Percentiles rank a stretch among this genome's conserved stretches.
These are phyloP conservation scores for Sylvietta virens DNA, from an alignment of 2,113 vertebrate genomes.

Conservation along the genomic window DNA sequence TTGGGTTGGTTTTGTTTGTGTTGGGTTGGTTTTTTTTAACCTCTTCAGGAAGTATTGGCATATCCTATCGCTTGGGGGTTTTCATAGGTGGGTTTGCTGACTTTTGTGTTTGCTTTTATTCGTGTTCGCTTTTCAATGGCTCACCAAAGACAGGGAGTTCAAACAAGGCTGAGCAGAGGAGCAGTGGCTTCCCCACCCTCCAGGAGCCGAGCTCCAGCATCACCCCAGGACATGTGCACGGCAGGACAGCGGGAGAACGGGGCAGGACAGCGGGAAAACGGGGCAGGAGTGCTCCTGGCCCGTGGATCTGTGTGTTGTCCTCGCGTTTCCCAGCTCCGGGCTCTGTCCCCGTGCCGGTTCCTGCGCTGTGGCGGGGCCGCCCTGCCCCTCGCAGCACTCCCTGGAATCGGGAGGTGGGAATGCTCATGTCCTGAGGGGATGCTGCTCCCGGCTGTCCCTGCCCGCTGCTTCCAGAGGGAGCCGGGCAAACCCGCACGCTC, in stretches of 20 bases:
- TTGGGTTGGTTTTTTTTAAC: conserved; percentile 35
- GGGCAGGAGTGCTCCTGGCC: not conserved
- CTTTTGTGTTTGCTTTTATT: conserved; percentile 27
- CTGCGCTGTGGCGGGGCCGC: accelerated
- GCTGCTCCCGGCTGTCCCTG: not conserved
- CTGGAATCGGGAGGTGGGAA: not conserved
- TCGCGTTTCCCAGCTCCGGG: not conserved
- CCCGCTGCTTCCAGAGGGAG: not conserved
- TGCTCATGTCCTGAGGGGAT: not conserved
- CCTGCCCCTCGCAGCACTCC: accelerated
- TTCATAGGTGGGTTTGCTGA: conserved; percentile 69
- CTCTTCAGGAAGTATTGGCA: conserved; percentile 75
- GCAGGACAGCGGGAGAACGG: not conserved
- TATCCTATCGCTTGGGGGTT: conserved; percentile 71
- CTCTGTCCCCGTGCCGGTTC: not conserved
- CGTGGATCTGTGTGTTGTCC: not conserved
- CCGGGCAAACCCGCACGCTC: not conserved
- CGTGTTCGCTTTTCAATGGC: conserved; percentile 32
- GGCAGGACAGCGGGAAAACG: not conserved
- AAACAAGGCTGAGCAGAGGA: conserved; percentile 14
- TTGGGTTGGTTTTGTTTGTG: conserved; percentile 43
- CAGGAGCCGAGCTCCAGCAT: not conserved
- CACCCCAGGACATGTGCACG: not conserved
- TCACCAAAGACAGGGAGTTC: conserved; percentile 71
- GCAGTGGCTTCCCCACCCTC: not conserved